These are phyloP conservation scores for Lethenteron reissneri DNA, from an alignment of 2,113 vertebrate species.

Conservation along the genomic window DNA sequence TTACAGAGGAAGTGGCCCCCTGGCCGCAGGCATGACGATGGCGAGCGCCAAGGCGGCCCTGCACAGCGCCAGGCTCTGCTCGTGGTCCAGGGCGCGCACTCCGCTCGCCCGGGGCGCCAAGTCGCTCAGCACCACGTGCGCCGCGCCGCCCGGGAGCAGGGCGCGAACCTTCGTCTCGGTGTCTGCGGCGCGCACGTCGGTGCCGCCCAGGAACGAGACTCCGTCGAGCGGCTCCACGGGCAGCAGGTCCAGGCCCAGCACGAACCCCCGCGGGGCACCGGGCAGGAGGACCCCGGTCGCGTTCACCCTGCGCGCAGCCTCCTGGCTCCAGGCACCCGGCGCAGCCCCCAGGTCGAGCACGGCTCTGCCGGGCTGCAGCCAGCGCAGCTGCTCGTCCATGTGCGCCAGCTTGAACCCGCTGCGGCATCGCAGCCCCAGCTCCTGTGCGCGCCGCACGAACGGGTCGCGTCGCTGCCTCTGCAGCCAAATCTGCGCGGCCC, in stretches of 20 bases:
- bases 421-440: conserved; percentile 46
- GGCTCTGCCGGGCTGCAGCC: conserved; percentile 36
- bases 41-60: conserved; percentile 34
- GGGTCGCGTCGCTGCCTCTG: conserved; percentile 45
- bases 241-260: conserved; percentile 59
- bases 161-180: conserved; percentile 25
- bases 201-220: conserved; percentile 39
- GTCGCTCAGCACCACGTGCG: conserved; percentile 64
- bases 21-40: conserved; percentile 24
- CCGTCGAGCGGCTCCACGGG: conserved; percentile 45
- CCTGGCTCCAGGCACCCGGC: conserved; percentile 83
- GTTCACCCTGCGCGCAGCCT: conserved; percentile 54
- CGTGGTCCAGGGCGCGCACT: conserved; percentile 55
- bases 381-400: conserved; percentile 31
- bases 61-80: conserved; percentile 41
- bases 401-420: conserved; percentile 81
- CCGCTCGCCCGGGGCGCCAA: conserved; percentile 81
- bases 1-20: conserved; percentile 57
- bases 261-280: conserved; percentile 28
- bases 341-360: conserved; percentile 76
- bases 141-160: conserved; percentile 35
- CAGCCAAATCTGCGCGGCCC: conserved; percentile 43
- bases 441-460: conserved; percentile 46
- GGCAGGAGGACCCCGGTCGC: conserved; percentile 36
- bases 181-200: conserved; percentile 31